Evolutionary conservation across 2,797 vertebrate genomes (phyloP), one percentile per base, ranked within the genome.

Genomic region (Tiaroga cobitis): DNA sequence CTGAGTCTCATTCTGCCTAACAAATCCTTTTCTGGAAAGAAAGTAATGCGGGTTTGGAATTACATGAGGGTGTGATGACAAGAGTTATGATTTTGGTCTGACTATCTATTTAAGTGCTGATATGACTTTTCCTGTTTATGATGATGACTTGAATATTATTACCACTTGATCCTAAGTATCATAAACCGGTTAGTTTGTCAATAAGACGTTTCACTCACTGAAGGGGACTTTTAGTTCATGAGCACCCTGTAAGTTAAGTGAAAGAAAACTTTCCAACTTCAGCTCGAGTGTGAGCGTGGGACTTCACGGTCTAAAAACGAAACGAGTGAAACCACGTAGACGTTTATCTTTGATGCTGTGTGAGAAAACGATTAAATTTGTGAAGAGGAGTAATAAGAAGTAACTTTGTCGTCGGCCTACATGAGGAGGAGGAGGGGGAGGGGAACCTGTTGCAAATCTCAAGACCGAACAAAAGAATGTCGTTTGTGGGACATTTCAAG

Each of bases 371-470:
- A 39, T 21, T 72, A 29, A 43, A 68, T 19, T 34, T 43, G 41
- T 69, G 41, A 80, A 80, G 29, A 67, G 26, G n/a, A 80, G 75
- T 74, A 73, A 74, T 82, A 63, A 63, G 32, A 24, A 79, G 92
- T 93, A 93, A 93, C 94, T 94, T 49, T 49, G 56, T 70, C 69
- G 43, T 85, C 32, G 76, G 69, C 69, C 54, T 63, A 54, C 56
- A 94, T 92, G 90, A 88, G 89, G 86, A 26, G 69, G 80, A 80
- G 69, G 82, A 86, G 92, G 92, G 92, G 92, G 93, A 92, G 91
- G 94, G 94, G 93, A 92, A 96, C 95, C 95, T 96, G 95, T 96
- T 96, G 95, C 94, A 95, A 95, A 94, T 94, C 95, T 95, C 94
- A 92, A 96, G 95, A 95, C 94, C 94, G 94, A 96, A 96, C 95